Evolutionary conservation across 1,140 invertebrate genomes (phyloP), one percentile per base, ranked within the genome.

Genomic region (Drosophila azteca): DNA sequence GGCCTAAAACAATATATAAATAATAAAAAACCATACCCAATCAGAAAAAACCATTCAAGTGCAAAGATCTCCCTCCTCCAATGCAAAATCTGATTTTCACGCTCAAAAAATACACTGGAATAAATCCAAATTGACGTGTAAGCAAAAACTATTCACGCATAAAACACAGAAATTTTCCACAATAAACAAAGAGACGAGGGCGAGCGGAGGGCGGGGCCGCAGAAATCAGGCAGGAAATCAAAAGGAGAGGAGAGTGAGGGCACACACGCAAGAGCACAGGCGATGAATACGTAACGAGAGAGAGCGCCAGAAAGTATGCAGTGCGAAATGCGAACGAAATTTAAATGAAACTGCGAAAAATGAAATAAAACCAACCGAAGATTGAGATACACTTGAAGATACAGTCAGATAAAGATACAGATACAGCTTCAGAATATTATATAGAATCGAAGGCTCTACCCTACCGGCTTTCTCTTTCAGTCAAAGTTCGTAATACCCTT

Each of bases 101-200:
- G 26, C 70, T 52, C 35, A 43, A 65, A 74, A 51, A 65, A 74
- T 65, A 66, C 43, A 26, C 35, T 24, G 15, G 26, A 73, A 57
- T 75, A 53, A 64, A 75, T 44, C 44, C 53, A 74, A 58, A 74
- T 26, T 74, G 70, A 74, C 70, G 71, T 75, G 71, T 75, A 66
- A 74, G 71, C 70, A 74, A 75, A 73, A 75, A 75, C 71, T 75
- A 75, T 74, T 66, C 71, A 75, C 61, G 70, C 70, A 75, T 75
- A 71, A 71, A 39, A 22, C 29, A 51, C 41, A 43, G 48, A 65
- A 67, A 53, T 45, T 46, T 35, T 44, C 41, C 6, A 35, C 53
- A 58, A 57, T 65, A 50, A 65, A 50, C 60, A 68, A 57, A 74
- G 48, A 17, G 24, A n/a, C n/a, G n/a, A n/a, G n/a, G n/a, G n/a